These are phyloP conservation scores for Chelonus formosanus DNA, from an alignment of 2,888 invertebrate species.

Conservation along the genomic window DNA sequence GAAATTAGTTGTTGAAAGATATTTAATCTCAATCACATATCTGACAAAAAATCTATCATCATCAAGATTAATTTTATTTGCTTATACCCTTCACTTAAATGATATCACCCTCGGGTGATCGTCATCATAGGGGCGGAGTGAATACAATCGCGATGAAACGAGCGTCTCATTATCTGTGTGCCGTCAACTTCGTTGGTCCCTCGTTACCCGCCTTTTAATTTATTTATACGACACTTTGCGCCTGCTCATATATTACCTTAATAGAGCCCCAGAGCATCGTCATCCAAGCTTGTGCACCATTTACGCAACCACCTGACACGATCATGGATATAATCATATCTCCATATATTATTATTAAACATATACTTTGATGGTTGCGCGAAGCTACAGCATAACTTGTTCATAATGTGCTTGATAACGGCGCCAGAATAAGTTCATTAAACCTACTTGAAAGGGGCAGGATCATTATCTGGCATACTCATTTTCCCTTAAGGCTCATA, in stretches of 20 bases:
- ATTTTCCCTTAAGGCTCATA: conserved; percentile 21
- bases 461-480: conserved; percentile 23
- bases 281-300: conserved; percentile 9
- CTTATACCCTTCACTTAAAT: too few relatives aligned
- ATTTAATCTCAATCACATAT: too few relatives aligned
- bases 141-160: conserved; percentile 30
- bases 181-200: background rate
- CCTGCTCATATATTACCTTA: conserved; percentile 23
- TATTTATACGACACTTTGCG: conserved; percentile 31
- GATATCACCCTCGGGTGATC: conserved; percentile 26
- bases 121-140: conserved; percentile 30
- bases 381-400: conserved; percentile 12
- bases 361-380: conserved; percentile 14
- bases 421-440: conserved; percentile 25
- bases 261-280: conserved; percentile 8
- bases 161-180: conserved; percentile 32
- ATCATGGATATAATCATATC: conserved; percentile 21
- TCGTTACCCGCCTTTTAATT: conserved; percentile 28
- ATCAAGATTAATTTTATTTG: too few relatives aligned
- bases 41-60: too few relatives aligned
- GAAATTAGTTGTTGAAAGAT: too few relatives aligned
- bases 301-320: conserved; percentile 13
- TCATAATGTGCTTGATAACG: conserved; percentile 22
- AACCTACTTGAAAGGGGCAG: conserved; percentile 5
- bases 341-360: conserved; percentile 18